These are phyloP conservation scores for Hippolais icterina DNA, from an alignment of 2,113 vertebrate genomes.

Conservation along the genomic window DNA sequence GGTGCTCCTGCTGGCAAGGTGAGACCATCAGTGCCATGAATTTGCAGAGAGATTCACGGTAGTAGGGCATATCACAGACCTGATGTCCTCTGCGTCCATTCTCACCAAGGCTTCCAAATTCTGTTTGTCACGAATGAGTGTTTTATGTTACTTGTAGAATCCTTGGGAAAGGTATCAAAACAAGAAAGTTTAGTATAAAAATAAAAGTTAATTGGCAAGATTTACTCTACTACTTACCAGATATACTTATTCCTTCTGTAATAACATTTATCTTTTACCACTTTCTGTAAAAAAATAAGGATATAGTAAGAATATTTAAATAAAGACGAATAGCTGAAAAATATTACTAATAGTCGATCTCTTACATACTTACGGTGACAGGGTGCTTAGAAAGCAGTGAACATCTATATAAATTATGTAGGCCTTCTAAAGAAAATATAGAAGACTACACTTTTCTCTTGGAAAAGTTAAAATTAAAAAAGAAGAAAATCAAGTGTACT, in stretches of 20 bases:
- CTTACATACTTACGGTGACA: background rate
- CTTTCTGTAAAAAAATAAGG: background rate
- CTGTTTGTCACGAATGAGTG: fast-evolving
- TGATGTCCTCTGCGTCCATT: background rate
- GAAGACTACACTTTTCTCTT: background rate
- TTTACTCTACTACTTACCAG: background rate
- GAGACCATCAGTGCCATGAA: background rate
- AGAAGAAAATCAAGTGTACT: background rate
- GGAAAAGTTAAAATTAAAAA: background rate
- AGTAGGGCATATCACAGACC: background rate
- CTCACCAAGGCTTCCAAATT: background rate
- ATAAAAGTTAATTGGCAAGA: background rate
- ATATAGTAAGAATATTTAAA: background rate
- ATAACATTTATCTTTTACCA: background rate
- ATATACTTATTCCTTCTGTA: background rate
- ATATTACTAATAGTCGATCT: background rate
- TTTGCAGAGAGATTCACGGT: background rate
- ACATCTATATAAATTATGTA: background rate
- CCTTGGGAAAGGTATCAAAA: background rate
- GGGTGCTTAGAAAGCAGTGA: background rate
- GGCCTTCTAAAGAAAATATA: background rate
- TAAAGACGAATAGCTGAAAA: background rate
- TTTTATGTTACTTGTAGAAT: background rate
- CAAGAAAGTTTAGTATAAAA: background rate
- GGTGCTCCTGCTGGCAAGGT: background rate